Base-by-base conservation (phyloP, 2,888 invertebrate species). In the Cataglyphis altisquamis region DNA sequence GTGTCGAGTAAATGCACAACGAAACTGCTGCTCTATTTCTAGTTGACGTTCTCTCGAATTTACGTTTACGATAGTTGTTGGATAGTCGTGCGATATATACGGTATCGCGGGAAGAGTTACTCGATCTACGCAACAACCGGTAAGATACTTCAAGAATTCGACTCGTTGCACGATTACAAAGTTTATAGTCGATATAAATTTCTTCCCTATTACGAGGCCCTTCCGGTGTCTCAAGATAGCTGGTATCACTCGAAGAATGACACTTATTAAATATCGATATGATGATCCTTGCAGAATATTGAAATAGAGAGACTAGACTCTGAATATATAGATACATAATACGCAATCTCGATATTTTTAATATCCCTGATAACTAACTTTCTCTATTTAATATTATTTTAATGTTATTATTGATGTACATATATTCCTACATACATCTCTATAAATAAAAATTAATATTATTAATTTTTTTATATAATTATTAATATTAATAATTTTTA, bases 11-110 rank as follows among this genome's bases (percentile, higher is more conserved):
- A 57, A 60, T 36, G 41, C 55, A n/a, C 81, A 73, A 41, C 60
- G 64, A 21, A 15, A 39, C 32, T 45, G 32, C 55, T 32, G 52
- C 66, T n/a, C 72, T 63, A 70, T 66, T 73, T 62, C 63, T 10
- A 45, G 52, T 29, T 77, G 81, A 81, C 84, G 64, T 62, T 55
- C n/a, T 77, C 62, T 21, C 55, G 75, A 86, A 84, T 83, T 86
- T 85, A 85, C 73, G 85, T 85, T 86, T 81, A 86, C 70, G 84
- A 78, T 74, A 84, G 73, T 84, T 84, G 83, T 82, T 82, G 73
- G 62, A 67, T 72, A 84, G 64, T 52, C 74, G 25, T 25, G 52
- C 75, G 45, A 45, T 55, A 75, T 72, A 72, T 75, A 74, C 21
- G 57, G 48, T 21, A 68, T 60, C 57, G 45, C 15, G 29, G 32